Evolutionary conservation across 2,113 vertebrate genomes (phyloP).

Genomic region (Callopanchax toddi): DNA sequence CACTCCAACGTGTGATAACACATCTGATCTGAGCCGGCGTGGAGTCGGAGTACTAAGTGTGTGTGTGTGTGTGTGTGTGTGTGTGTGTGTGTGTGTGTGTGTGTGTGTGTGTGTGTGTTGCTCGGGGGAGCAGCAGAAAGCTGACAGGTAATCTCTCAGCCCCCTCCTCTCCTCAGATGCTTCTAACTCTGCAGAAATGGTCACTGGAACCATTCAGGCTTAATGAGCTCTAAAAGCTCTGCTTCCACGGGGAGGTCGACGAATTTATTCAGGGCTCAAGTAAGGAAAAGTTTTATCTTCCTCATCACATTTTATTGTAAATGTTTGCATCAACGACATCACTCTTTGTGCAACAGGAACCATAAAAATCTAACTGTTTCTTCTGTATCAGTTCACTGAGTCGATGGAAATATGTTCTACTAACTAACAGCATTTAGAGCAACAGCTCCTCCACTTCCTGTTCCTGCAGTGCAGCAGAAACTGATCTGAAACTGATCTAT

Average conservation of each 20-base stretch:
- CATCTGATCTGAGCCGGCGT: conserved; percentile 70
- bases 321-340: not conserved
- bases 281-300: not conserved
- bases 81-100: conserved; percentile 51
- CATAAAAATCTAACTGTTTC: too few relatives aligned
- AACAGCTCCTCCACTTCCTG: not conserved
- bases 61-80: conserved; percentile 45
- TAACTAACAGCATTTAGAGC: not conserved
- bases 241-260: conserved; percentile 2
- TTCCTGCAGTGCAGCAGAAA: not conserved
- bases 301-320: not conserved
- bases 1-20: conserved; percentile 72
- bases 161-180: conserved; percentile 13
- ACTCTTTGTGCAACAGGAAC: not conserved
- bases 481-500: too few relatives aligned
- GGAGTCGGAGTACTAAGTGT: conserved; percentile 74
- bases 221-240: conserved; percentile 30
- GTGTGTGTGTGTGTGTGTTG: conserved; percentile 46
- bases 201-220: conserved; percentile 22
- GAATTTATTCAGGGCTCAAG: conserved; percentile 11
- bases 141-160: conserved; percentile 42
- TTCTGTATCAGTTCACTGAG: too few relatives aligned
- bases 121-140: conserved; percentile 44
- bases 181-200: conserved; percentile 25
- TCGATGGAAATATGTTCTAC: not conserved